Conservation (phyloP, 2,888 invertebrate genomes). For the Emesis furor region DNA sequence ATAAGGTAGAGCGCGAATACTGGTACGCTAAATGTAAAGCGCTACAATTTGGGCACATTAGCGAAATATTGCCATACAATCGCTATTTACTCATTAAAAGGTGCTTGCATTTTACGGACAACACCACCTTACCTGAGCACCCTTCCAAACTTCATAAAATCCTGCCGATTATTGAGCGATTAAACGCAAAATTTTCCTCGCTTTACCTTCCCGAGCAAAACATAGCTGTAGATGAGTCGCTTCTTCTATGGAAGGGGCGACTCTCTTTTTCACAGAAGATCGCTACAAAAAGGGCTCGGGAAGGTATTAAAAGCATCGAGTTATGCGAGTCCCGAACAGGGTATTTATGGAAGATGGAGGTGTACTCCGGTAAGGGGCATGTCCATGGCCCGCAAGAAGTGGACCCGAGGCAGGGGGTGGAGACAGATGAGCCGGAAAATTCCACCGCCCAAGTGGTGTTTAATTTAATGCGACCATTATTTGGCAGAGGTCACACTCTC, state of each 20-base stretch:
- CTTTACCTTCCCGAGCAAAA: conserved; percentile 47
- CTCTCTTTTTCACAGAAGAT: conserved; percentile 29
- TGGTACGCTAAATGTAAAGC: background rate
- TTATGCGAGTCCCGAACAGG: conserved; percentile 63
- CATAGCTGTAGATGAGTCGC: conserved; percentile 69
- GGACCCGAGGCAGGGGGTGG: no score
- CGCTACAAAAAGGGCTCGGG: conserved; percentile 62
- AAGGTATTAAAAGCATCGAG: conserved; percentile 71
- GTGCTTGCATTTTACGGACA: no score
- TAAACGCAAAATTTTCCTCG: no score
- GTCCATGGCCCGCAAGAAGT: background rate
- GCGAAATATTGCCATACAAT: no score
- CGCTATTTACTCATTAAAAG: no score
- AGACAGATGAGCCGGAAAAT: conserved; percentile 56
- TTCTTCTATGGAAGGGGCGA: conserved; percentile 58
- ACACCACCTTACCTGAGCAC: no score
- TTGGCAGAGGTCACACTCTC: conserved; percentile 68
- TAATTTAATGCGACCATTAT: conserved; percentile 54
- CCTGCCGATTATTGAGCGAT: no score
- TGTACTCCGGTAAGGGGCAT: conserved; percentile 66
- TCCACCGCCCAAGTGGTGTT: conserved; percentile 71
- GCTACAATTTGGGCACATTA: no score
- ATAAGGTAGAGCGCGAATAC: conserved; percentile 50
- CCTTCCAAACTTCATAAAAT: no score
- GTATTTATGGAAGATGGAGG: conserved; percentile 66